Percentiles rank a stretch among this genome's conserved stretches.
phyloP scores from a whole-genome alignment of 1,140 invertebrate genomes.

The Chironomus striatipennis region DNA sequence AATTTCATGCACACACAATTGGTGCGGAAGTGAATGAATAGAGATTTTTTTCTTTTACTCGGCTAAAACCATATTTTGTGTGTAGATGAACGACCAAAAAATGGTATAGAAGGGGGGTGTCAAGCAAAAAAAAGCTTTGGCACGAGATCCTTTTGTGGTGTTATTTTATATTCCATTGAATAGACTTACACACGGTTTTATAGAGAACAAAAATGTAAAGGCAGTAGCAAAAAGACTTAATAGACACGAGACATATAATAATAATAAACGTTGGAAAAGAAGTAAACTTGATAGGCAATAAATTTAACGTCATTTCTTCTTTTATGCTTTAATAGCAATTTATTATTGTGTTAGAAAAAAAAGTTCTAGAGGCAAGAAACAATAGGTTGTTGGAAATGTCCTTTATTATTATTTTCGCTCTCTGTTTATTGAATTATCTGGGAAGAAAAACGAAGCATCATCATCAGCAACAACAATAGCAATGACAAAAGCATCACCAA shows the following conservation, averaged over 20 bases:
- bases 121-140: too few species aligned
- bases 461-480: too few species aligned
- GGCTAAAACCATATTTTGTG: neutral
- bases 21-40: neutral
- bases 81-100: neutral
- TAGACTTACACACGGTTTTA: neutral
- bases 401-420: neutral
- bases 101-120: neutral
- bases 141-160: too few species aligned
- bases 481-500: too few species aligned
- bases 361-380: neutral
- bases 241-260: conserved; percentile 1
- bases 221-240: conserved; percentile 5
- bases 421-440: too few species aligned
- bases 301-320: conserved; percentile 19
- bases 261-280: neutral
- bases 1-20: neutral
- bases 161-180: neutral
- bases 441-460: too few species aligned
- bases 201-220: neutral
- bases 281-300: conserved; percentile 21
- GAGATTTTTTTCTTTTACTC: neutral
- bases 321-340: conserved; percentile 7
- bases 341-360: neutral
- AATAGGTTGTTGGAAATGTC: neutral